Evolutionary conservation across 2,113 vertebrate species (phyloP).

Genomic region (Rhinolophus ferrumequinum): DNA sequence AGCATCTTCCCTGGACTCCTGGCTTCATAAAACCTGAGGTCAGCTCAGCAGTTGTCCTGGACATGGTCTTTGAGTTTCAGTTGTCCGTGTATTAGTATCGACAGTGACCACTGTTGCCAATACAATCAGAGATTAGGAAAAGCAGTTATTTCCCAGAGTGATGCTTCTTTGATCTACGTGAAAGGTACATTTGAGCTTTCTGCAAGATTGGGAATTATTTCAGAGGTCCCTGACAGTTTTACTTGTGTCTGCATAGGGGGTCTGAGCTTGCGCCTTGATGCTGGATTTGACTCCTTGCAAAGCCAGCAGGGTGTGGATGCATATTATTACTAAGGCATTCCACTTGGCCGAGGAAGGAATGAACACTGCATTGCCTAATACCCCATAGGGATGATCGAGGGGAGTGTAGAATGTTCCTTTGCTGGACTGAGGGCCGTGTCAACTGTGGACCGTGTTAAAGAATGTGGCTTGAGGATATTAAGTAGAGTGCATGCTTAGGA

Average conservation of each 20-base stretch:
- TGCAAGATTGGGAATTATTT: not conserved
- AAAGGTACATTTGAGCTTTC: conserved; percentile 3
- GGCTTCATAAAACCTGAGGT: not conserved
- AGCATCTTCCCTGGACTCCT: not conserved
- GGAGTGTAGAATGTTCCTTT: not conserved
- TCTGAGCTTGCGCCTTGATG: not conserved
- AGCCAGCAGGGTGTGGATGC: conserved; percentile 39
- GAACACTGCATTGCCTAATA: not conserved
- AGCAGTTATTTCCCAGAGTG: not conserved
- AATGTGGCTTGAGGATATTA: not conserved
- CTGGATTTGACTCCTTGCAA: not conserved
- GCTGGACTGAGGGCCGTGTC: not conserved
- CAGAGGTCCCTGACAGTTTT: not conserved
- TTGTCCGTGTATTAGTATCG: not conserved
- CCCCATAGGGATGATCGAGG: not conserved
- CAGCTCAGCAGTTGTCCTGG: not conserved
- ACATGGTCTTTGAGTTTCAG: not conserved
- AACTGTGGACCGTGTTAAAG: not conserved
- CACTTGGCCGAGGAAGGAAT: conserved; percentile 31
- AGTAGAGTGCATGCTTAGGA: not conserved
- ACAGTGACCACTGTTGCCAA: not conserved
- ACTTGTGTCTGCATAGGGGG: not conserved
- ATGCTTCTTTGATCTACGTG: not conserved
- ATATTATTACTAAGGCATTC: conserved; percentile 14
- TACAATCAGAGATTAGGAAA: not conserved